A percentile compares a stretch with the other conserved stretches of the same genome.
Conservation (phyloP, 92 coral and sea anemone species). For the Zoanthus sociatus region DNA sequence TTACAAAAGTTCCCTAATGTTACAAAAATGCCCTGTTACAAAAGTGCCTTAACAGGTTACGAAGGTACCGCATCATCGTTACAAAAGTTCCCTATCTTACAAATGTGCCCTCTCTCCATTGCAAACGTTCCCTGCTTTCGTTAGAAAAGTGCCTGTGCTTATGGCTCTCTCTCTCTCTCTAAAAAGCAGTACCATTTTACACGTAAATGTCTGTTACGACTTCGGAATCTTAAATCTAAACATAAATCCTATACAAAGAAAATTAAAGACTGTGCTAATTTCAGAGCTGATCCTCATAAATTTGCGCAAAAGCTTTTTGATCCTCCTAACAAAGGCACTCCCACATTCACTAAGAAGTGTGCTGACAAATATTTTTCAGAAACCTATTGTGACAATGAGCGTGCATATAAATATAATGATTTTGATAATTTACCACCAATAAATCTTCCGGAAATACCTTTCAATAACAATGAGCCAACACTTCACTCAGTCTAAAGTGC, state of each 20-base stretch:
- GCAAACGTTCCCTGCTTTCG: too few relatives aligned
- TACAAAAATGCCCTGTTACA: constrained; percentile 4
- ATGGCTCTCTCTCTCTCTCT: too few relatives aligned
- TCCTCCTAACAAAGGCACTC: constrained; percentile 8
- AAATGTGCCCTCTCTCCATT: too few relatives aligned
- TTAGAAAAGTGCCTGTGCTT: too few relatives aligned
- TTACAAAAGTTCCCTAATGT: background rate
- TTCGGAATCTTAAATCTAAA: background rate
- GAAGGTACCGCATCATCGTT: background rate
- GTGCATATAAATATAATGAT: background rate
- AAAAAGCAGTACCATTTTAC: background rate
- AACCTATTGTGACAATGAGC: background rate
- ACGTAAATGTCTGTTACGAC: background rate
- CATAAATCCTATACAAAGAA: background rate
- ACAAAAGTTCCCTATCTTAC: constrained; percentile 9
- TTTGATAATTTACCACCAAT: background rate
- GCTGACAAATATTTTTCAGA: background rate
- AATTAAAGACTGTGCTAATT: background rate
- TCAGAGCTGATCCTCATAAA: background rate
- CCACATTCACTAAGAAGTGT: background rate
- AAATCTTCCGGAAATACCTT: background rate
- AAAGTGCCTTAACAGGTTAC: background rate
- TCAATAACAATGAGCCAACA: background rate
- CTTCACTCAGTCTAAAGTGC: background rate
- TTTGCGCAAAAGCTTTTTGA: background rate